Conservation (phyloP, 2,888 invertebrate species). For the Polymixis flavicincta region DNA sequence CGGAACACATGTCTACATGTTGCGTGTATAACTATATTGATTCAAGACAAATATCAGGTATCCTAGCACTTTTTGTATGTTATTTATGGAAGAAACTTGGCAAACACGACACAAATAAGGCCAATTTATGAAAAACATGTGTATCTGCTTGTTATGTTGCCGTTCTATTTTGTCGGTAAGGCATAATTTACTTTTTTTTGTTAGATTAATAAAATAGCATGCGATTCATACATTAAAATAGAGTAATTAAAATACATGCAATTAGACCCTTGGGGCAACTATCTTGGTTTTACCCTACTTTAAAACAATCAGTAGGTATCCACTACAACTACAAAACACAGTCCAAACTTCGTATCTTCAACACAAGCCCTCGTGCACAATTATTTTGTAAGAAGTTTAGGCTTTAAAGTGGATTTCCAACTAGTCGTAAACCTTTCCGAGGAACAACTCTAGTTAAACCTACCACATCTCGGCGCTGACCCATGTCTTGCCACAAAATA, state of each 20-base stretch:
- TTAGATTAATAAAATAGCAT: no score
- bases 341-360: constrained; percentile 30
- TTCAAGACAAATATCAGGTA: constrained; percentile 49
- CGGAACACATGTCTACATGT: constrained; percentile 45
- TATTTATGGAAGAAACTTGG: constrained; percentile 56
- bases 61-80: constrained; percentile 39
- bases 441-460: constrained; percentile 45
- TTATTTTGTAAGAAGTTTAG: constrained; percentile 53
- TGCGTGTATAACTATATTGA: constrained; percentile 57
- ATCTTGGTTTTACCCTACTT: not conserved
- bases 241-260: no score
- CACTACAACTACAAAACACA: constrained; percentile 1
- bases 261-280: no score
- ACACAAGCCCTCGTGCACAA: constrained; percentile 27
- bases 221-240: no score
- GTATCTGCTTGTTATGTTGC: constrained; percentile 35
- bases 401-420: constrained; percentile 49
- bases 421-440: constrained; percentile 52
- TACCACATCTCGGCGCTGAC: constrained; percentile 40
- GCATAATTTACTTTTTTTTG: constrained; percentile 32
- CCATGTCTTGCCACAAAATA: constrained; percentile 16
- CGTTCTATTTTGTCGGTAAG: constrained; percentile 33
- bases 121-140: constrained; percentile 52
- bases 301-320: constrained; percentile 10
- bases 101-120: constrained; percentile 54